A percentile compares a stretch with the other conserved stretches of the same genome.
Conservation (phyloP, 2,113 vertebrate genomes). For the Tyrannus savana region DNA sequence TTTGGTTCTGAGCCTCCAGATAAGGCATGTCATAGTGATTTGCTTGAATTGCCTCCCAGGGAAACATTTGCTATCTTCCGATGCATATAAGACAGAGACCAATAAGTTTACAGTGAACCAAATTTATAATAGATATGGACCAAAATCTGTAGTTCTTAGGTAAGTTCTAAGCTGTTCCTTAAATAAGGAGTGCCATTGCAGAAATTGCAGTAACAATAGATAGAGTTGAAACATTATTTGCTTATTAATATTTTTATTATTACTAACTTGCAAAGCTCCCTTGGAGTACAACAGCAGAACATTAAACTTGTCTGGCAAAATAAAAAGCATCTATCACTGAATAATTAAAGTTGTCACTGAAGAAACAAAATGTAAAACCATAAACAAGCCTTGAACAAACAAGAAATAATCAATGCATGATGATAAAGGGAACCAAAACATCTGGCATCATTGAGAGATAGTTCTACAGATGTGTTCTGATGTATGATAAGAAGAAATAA, state of each 20-base stretch:
- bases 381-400: constrained; percentile 39
- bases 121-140: background rate
- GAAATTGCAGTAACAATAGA: background rate
- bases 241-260: background rate
- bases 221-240: background rate
- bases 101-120: background rate
- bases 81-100: background rate
- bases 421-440: constrained; percentile 55
- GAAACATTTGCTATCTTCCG: background rate
- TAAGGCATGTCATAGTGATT: background rate
- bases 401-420: constrained; percentile 33
- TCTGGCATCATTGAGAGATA: constrained; percentile 31
- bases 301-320: background rate
- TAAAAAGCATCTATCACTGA: background rate
- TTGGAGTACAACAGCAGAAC: background rate
- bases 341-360: background rate
- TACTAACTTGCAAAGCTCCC: background rate
- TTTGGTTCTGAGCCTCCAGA: background rate
- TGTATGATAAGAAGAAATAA: constrained; percentile 66
- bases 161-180: background rate
- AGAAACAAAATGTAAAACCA: constrained; percentile 14
- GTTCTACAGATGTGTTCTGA: constrained; percentile 56
- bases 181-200: background rate
- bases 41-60: background rate
- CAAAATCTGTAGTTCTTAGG: background rate